These are phyloP conservation scores for Panagrolaimus sp. DNA, from an alignment of 1,140 invertebrate species.

Conservation along the genomic window DNA sequence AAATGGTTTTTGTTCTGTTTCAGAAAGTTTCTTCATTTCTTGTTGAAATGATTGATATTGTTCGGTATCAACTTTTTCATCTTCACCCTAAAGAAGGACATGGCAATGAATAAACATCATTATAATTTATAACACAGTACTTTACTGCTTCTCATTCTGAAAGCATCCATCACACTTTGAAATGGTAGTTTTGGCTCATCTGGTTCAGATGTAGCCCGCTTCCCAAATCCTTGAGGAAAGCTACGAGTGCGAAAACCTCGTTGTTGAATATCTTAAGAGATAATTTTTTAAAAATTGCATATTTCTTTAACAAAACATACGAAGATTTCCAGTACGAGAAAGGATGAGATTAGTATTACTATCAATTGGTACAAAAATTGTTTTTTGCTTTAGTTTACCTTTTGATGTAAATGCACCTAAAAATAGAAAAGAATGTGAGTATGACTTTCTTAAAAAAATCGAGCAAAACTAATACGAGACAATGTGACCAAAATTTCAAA, in stretches of 20 bases:
- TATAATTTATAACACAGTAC: neutral
- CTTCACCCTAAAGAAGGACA: constrained; percentile 2
- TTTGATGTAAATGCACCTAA: neutral
- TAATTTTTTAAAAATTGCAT: neutral
- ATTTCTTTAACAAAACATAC: too few species aligned
- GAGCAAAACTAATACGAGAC: too few species aligned
- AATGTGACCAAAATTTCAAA: too few species aligned
- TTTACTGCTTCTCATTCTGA: constrained; percentile 15
- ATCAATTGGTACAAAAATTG: constrained; percentile 2
- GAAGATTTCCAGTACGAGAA: neutral
- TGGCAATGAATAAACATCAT: too few species aligned
- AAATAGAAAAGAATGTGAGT: too few species aligned
- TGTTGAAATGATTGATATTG: constrained; percentile 27
- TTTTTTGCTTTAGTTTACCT: neutral
- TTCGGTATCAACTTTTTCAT: constrained; percentile 24
- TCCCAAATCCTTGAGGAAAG: constrained; percentile 19
- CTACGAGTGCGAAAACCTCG: constrained; percentile 36
- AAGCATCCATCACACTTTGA: constrained; percentile 18
- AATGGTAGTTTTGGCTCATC: constrained; percentile 4
- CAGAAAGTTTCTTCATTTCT: constrained; percentile 39
- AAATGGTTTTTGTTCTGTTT: constrained; percentile 36
- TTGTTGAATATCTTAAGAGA: constrained; percentile 30
- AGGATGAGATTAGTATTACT: neutral
- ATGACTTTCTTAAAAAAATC: too few species aligned
- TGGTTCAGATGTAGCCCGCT: constrained; percentile 3